Evolutionary conservation across 2,113 vertebrate genomes (phyloP).

Genomic region (Phyllostomus discolor): DNA sequence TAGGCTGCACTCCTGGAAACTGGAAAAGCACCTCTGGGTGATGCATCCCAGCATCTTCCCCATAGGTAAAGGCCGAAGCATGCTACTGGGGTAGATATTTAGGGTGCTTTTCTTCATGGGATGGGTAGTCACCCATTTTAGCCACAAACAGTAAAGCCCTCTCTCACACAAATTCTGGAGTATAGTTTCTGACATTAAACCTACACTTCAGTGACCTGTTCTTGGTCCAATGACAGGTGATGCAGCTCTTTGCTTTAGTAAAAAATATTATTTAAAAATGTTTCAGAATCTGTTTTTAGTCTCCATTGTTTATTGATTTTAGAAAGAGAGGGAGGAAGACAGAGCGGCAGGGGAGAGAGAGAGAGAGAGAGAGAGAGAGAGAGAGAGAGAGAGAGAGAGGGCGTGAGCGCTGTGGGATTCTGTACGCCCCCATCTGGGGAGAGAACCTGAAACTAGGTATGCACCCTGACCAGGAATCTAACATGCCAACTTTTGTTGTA

Average conservation of each 20-base stretch:
- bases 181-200: neutral
- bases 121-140: neutral
- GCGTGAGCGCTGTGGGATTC: too few relatives aligned
- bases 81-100: accelerated
- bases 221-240: neutral
- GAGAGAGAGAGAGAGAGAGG: too few relatives aligned
- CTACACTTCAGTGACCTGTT: neutral
- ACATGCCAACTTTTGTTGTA: too few relatives aligned
- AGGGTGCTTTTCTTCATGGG: neutral
- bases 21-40: accelerated
- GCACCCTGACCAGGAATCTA: too few relatives aligned
- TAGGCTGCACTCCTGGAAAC: neutral
- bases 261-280: neutral
- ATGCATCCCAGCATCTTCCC: accelerated
- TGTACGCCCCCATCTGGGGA: too few relatives aligned
- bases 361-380: too few relatives aligned
- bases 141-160: neutral
- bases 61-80: accelerated
- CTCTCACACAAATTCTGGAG: neutral
- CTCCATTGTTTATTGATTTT: neutral
- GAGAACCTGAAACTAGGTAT: too few relatives aligned
- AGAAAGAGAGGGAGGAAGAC: too few relatives aligned
- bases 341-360: too few relatives aligned
- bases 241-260: neutral
- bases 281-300: neutral